Base-by-base conservation (phyloP, 2,113 vertebrate species). In the Aplodontia rufa region DNA sequence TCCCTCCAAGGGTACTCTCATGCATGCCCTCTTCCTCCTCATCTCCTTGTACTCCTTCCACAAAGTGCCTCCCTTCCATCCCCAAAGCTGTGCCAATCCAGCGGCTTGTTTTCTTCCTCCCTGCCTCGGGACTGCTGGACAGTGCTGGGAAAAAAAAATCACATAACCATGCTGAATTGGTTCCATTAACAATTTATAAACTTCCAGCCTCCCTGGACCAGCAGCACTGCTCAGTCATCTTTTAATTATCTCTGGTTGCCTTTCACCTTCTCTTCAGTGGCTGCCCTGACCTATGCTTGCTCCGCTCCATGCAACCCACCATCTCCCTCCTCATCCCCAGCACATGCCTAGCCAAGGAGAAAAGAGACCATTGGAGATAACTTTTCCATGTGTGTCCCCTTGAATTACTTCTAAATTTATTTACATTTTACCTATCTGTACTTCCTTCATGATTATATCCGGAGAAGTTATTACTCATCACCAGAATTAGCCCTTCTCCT, bases 161-260 rank as follows among this genome's bases (percentile, higher is more conserved):
- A 80, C n/a, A 81, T 32, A 82, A 49, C 84, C 60, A 55, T 2
- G 17, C 40, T 10, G 55, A 84, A 93, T 32, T 53, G 68, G 60
- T 95, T 92, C 91, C 76, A 76, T 93, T 71, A 90, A 60, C 80
- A 55, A 81, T 95, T 93, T 87, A 93, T 93, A 80, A 94, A 87
- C 20, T 49, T 35, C 45, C n/a, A 30, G 87, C 35, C 87, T 95
- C 91, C 75, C 51, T 35, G 55, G 71, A 35, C 64, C 35, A 58
- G 53, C 28, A 26, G 75, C 6, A 8, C 51, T n/a, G 6, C 80
- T 93, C 22, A 13, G 75, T 35, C 75, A 45, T 35, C 40, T 95
- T 94, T 72, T 51, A 79, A 95, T 87, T 6, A 64, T 51, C 51
- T 93, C 64, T 47, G 17, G 13, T 78, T 71, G 51, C 53, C 72